Evolutionary conservation across 2,113 vertebrate genomes (phyloP).

Genomic region (Sprattus sprattus): DNA sequence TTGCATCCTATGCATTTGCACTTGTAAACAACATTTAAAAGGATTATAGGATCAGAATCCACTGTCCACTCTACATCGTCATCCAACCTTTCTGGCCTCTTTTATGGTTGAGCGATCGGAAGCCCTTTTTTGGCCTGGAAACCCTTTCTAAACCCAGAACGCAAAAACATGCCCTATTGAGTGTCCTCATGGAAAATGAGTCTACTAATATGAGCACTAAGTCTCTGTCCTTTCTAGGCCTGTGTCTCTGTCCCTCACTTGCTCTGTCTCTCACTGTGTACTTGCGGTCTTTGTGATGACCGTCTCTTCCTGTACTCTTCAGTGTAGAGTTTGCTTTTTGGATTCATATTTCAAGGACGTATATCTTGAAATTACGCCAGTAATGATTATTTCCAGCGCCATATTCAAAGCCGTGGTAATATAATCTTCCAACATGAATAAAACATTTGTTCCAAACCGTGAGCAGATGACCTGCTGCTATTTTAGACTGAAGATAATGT

Average conservation of each 20-base stretch:
- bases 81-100: neutral
- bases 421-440: neutral
- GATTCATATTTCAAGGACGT: constrained; percentile 8
- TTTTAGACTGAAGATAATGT: neutral
- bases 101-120: neutral
- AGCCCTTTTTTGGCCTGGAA: neutral
- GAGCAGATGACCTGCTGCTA: neutral
- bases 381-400: constrained; percentile 4
- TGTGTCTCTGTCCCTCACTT: neutral
- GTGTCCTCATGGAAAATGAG: neutral
- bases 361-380: neutral
- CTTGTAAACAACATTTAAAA: neutral
- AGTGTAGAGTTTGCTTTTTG: neutral
- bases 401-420: neutral
- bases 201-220: neutral
- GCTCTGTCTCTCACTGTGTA: neutral
- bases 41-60: too few relatives aligned
- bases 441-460: neutral
- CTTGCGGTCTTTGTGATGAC: neutral
- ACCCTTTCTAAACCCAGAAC: neutral
- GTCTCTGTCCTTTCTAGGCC: neutral
- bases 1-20: neutral
- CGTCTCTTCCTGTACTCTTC: neutral
- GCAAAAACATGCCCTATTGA: neutral
- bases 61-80: neutral